Base-by-base conservation (phyloP, 2,113 vertebrate genomes). In the Erythrocercus mccallii region DNA sequence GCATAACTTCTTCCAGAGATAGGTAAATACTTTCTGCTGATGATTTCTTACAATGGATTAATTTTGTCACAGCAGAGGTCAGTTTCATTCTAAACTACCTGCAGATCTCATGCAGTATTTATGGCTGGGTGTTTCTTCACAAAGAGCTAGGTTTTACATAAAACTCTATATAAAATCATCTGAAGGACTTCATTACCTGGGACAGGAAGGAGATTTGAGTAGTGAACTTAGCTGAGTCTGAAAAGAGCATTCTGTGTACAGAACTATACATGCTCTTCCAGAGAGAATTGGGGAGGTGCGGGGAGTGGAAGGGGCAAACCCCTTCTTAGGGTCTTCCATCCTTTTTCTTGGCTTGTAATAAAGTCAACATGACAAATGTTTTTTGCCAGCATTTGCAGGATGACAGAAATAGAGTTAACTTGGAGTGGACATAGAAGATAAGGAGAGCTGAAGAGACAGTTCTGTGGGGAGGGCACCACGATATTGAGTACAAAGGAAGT, bases 251-350 rank as follows among this genome's bases (percentile, higher is more conserved):
- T 86, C 7, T 40, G 2, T 31, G 17, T n/a, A 35, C 25, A 84
- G 47, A 81, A 31, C 14, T 61, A 7, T 8, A 22, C 19, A 2
- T 19, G 16, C 2, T 81, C 2, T 62, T 66, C 21, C 38, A 61
- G 23, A 11, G 15, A 30, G 1, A 30, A 38, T 1, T 50, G 13
- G 4, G 23, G 7, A 17, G 31, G 18, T 15, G 18, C 7, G 3
- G 8, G 6, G 30, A 35, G 17, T 22, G 22, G 17, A 35, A 57
- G 40, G 7, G 24, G 16, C 10, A 76, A 79, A 85, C 8, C 8
- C 18, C 6, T 60, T 78, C 8, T 42, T 11, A 10, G 14, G 12
- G 12, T 33, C 15, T 51, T 4, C 0, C 1, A 0, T 66, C 17
- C 15, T 68, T 68, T 42, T 28, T 50, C 17, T 28, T 60, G 4